These are phyloP conservation scores for Drosophila ficusphila DNA, from an alignment of 1,140 invertebrate species.

Conservation along the genomic window DNA sequence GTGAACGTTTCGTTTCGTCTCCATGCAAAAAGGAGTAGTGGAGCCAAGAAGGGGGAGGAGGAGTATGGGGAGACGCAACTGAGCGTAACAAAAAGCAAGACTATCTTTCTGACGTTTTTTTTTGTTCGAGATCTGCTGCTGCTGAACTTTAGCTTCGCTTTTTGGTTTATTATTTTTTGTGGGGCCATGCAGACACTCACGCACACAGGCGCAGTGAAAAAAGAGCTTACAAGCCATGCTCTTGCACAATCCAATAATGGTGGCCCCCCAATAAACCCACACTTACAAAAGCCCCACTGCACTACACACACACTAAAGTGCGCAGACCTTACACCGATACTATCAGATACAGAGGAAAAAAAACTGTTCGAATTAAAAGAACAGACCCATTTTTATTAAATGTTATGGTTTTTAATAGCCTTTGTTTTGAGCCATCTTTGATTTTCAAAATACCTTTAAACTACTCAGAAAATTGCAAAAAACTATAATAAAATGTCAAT, in stretches of 20 bases:
- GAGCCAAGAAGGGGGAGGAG: not conserved
- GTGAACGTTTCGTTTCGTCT: slow-evolving; percentile 77
- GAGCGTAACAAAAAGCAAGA: slow-evolving; percentile 74
- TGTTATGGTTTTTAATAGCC: no score
- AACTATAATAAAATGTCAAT: no score
- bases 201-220: slow-evolving; percentile 24
- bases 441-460: no score
- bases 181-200: slow-evolving; percentile 60
- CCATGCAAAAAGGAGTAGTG: slow-evolving; percentile 32
- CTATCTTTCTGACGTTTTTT: slow-evolving; percentile 76
- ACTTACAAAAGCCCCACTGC: slow-evolving; percentile 8
- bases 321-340: slow-evolving; percentile 25
- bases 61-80: slow-evolving; percentile 39
- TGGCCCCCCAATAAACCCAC: slow-evolving; percentile 26
- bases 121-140: slow-evolving; percentile 56
- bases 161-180: slow-evolving; percentile 41
- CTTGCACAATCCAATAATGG: slow-evolving; percentile 76
- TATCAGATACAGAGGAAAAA: slow-evolving; percentile 27
- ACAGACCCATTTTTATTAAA: no score
- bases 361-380: slow-evolving; percentile 1
- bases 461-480: no score
- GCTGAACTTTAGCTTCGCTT: slow-evolving; percentile 72
- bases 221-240: slow-evolving; percentile 73
- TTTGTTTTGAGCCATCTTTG: no score
- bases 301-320: slow-evolving; percentile 2